phyloP scores from a whole-genome alignment of 2,888 invertebrate species.

The Lamellibrachia satsuma region DNA sequence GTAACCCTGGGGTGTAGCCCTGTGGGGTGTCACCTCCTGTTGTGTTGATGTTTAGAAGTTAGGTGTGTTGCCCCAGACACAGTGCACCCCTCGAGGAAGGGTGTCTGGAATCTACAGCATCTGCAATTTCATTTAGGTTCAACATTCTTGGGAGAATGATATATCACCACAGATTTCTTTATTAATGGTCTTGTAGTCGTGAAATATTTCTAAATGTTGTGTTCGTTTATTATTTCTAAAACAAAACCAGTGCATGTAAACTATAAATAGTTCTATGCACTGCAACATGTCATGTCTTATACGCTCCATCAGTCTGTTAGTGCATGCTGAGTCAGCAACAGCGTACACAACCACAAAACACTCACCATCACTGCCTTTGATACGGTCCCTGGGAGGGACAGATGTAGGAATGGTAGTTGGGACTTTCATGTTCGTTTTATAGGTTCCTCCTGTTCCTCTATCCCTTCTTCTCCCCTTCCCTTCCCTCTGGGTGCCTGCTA shows the following conservation, averaged over 20 bases:
- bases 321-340: too few species aligned
- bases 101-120: background rate
- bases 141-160: background rate
- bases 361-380: background rate
- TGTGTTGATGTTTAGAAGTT: background rate
- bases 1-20: too few species aligned
- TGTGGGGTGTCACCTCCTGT: background rate
- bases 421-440: background rate
- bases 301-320: too few species aligned
- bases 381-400: background rate
- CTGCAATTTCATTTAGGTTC: background rate
- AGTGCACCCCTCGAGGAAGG: background rate
- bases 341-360: too few species aligned
- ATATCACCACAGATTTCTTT: background rate
- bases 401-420: background rate
- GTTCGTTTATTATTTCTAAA: too few species aligned
- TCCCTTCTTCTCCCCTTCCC: background rate
- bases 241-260: too few species aligned
- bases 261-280: too few species aligned
- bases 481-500: background rate
- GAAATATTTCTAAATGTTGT: too few species aligned
- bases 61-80: background rate
- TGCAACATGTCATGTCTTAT: too few species aligned
- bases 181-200: background rate
- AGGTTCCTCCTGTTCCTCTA: conserved; percentile 23